phyloP scores from a whole-genome alignment of 2,888 invertebrate genomes.

The Resseliella maxima region DNA sequence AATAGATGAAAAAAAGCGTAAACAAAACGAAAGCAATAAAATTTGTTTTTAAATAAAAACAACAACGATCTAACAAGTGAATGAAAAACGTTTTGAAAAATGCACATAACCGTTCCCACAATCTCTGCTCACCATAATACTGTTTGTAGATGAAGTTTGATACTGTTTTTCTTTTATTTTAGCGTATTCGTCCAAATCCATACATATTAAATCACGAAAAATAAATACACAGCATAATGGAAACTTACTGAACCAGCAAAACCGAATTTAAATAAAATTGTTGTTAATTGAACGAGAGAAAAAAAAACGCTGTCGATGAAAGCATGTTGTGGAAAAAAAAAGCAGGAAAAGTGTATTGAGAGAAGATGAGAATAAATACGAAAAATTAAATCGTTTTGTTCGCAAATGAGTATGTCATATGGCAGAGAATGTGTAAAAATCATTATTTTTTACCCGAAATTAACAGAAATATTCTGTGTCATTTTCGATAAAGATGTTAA shows the following conservation, averaged over 20 bases:
- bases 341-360: neutral
- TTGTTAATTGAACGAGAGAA: neutral
- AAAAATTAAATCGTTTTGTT: neutral
- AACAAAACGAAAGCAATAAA: neutral
- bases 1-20: neutral
- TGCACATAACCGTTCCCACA: neutral
- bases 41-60: neutral
- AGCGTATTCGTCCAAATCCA: constrained; percentile 4
- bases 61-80: neutral
- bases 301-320: neutral
- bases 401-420: neutral
- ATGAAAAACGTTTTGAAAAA: neutral
- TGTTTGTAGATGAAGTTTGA: too few species aligned
- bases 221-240: constrained; percentile 7
- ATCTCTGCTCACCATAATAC: too few species aligned
- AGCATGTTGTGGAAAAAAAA: neutral
- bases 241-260: constrained; percentile 54
- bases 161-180: neutral
- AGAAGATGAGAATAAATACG: neutral
- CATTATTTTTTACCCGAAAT: too few species aligned
- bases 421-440: too few species aligned
- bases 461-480: too few species aligned
- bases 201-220: constrained; percentile 44
- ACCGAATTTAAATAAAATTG: constrained; percentile 16
- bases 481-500: too few species aligned